These are phyloP conservation scores for Pungitius pungitius DNA, from an alignment of 2,113 vertebrate genomes.

Conservation along the genomic window DNA sequence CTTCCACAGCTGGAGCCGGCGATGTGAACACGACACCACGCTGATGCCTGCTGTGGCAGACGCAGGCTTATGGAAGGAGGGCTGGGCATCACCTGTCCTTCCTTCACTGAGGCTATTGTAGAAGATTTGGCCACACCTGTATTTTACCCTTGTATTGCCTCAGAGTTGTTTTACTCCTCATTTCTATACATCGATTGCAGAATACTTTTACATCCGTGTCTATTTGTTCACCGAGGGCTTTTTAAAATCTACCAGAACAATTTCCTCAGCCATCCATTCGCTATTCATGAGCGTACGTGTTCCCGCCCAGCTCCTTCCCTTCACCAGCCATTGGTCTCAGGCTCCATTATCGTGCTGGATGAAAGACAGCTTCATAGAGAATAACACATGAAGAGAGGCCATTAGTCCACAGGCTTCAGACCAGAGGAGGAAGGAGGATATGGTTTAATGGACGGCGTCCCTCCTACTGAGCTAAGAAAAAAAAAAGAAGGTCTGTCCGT, in stretches of 20 bases:
- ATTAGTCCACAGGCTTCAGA: conserved; percentile 71
- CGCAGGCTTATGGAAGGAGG: conserved; percentile 18
- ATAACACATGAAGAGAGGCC: conserved; percentile 76
- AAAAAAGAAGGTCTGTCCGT: conserved; percentile 16
- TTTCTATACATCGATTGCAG: background rate
- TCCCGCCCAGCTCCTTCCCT: conserved; percentile 51
- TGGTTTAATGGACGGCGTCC: conserved; percentile 67
- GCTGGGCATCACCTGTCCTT: conserved; percentile 2
- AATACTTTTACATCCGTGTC: background rate
- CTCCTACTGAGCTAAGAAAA: conserved; percentile 41
- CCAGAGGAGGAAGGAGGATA: conserved; percentile 72
- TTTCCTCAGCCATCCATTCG: conserved; percentile 30
- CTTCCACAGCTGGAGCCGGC: conserved; percentile 42
- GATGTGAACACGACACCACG: conserved; percentile 42
- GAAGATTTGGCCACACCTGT: background rate
- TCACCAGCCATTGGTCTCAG: conserved; percentile 51
- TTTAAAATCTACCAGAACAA: conserved; percentile 30
- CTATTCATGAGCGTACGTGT: conserved; percentile 16
- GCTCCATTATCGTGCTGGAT: conserved; percentile 65
- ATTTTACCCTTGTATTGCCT: background rate
- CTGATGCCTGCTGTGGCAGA: conserved; percentile 16
- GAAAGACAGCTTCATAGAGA: conserved; percentile 74
- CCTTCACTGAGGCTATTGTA: background rate
- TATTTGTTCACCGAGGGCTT: conserved; percentile 20
- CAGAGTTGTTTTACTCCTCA: background rate